phyloP scores from a whole-genome alignment of 2,113 vertebrate genomes.

The Myiozetetes cayanensis region DNA sequence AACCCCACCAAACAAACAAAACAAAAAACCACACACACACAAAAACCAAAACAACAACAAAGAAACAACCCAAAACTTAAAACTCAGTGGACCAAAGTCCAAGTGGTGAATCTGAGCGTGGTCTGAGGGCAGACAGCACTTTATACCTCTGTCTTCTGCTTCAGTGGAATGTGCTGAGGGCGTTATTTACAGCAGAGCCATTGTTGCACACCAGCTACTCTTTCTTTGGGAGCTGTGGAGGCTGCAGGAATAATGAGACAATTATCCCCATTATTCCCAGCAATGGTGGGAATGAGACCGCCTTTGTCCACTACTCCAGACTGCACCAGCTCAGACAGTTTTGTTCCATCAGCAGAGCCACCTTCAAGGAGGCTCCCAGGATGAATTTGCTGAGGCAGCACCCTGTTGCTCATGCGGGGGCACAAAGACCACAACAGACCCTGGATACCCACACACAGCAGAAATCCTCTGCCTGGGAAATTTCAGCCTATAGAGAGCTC shows the following conservation, averaged over 20 bases:
- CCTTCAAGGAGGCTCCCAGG: rapidly evolving
- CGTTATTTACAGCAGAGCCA: constrained; percentile 47
- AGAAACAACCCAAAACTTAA: background rate
- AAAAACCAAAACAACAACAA: background rate
- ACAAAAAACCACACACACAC: too few species aligned
- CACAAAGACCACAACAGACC: background rate
- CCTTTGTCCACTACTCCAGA: constrained; percentile 17
- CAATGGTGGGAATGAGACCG: background rate
- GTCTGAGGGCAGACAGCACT: background rate
- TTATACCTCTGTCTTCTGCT: background rate
- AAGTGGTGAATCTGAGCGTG: background rate
- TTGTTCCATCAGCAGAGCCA: background rate
- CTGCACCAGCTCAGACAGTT: background rate
- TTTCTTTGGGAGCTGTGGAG: constrained; percentile 33
- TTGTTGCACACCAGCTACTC: constrained; percentile 47
- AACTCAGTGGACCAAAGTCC: constrained; percentile 15
- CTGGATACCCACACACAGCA: background rate
- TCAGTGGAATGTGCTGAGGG: constrained; percentile 29
- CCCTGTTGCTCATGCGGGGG: rapidly evolving
- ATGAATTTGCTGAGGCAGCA: background rate
- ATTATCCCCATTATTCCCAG: constrained; percentile 35
- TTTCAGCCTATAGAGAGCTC: background rate
- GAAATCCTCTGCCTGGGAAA: background rate
- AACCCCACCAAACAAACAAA: too few species aligned
- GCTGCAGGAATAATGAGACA: constrained; percentile 54